Evolutionary conservation across 2,113 vertebrate genomes (phyloP), one percentile per base, ranked within the genome.

Genomic region (Rhinolophus sinicus): DNA sequence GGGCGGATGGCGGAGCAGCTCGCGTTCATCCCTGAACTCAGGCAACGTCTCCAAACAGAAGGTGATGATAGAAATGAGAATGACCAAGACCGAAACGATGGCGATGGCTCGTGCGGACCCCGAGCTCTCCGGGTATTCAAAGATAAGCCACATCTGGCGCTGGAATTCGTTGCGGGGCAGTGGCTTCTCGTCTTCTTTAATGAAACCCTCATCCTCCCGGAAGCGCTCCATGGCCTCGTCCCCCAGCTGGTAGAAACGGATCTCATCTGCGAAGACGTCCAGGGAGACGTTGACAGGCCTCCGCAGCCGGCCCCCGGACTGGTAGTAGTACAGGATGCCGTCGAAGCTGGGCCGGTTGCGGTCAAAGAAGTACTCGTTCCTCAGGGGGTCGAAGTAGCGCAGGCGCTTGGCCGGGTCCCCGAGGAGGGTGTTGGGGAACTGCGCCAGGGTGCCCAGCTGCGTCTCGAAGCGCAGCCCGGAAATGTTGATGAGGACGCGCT

Each of bases 331-430:
- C 5, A 99, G 98, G 94, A 99, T 99, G 73, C 98, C 99, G 9
- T 99, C 99, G 60, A 99, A 99, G 95, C 99, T 99, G 77, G 99
- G 99, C 28, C 99, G 98, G 98, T 99, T 99, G 16, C 99, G 99
- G 97, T 99, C 99, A n/a, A 99, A 99, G 95, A 99, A 99, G 98
- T 99, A 99, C 98, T 99, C 99, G 91, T 99, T 99, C 89, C 99
- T 98, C 35, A 99, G 99, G 0, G 99, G 99, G 97, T 99, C 99
- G 12, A 99, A 99, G 98, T 99, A 99, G 70, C 99, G 99, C 69
- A 99, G 99, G 96, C 99, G 99, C 97, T 99, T 99, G 50, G 99
- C 98, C 0, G 99, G 99, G 97, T 99, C 99, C 6, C 99, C 99
- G 77, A 99, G 98, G 44, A 99, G 97, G 26, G 99, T 99, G 91